Base-by-base conservation (phyloP, 2,888 invertebrate genomes). In the Pandemis corylana region DNA sequence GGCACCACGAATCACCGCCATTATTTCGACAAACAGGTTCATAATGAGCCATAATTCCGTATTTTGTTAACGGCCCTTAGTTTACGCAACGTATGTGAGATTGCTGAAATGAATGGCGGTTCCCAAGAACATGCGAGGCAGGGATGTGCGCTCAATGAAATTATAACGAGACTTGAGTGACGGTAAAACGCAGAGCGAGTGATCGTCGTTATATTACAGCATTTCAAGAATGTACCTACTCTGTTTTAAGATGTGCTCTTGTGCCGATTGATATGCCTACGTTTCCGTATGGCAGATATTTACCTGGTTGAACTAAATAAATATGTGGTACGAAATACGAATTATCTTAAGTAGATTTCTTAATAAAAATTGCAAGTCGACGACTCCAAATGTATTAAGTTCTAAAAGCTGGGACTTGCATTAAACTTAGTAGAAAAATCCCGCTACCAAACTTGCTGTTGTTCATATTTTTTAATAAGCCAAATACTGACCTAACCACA, bases 11-110 rank as follows among this genome's bases (percentile, higher is more conserved):
- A 66, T 67, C 65, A 9, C 51, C 28, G 71, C 67, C 75, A 71
- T 75, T 75, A 75, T 75, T 75, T 75, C 75, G 67, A 67, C 62
- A 71, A 75, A 75, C 75, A 71, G 71, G 75, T 75, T 75, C 41
- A 41, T 71, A 75, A 75, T 75, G 75, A 75, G 67, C 71, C 69
- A 63, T 67, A 75, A 75, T 75, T 63, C 70, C 56, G 75, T 75
- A 75, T 75, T 75, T 75, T 75, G 66, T 75, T 75, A 71, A 75
- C 71, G 75, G 71, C 70, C 70, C 46, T 71, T 67, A 41, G 66
- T 75, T 71, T 67, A 75, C 71, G 67, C 70, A 71, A 63, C 71
- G 62, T 61, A 67, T 71, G 70, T 67, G 75, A 75, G 71, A 75
- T 71, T 63, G 71, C 75, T 71, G 66, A 74, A 66, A 70, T 74